phyloP scores from a whole-genome alignment of 2,888 invertebrate genomes.

The Rhamphomyia laevipes region DNA sequence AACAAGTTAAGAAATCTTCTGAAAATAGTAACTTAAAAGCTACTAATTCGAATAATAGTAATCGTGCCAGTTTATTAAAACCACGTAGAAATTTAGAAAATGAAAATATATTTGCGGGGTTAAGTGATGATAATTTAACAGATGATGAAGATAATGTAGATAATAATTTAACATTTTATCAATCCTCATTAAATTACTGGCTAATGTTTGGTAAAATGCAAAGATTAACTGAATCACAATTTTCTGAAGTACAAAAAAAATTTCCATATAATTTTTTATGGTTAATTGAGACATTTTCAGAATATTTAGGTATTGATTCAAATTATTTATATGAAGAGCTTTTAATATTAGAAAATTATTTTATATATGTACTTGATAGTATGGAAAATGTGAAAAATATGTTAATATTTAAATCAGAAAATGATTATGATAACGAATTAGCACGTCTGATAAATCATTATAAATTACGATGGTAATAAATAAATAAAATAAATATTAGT shows the following conservation, averaged over 20 bases:
- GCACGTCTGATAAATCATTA: no score
- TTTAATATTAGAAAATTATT: conserved; percentile 29
- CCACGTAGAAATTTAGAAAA: conserved; percentile 24
- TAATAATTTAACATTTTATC: conserved; percentile 1
- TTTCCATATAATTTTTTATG: conserved; percentile 31
- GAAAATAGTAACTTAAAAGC: not conserved
- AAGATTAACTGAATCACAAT: conserved; percentile 16
- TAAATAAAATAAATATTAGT: no score
- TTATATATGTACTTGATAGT: conserved; percentile 27
- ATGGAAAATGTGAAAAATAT: conserved; percentile 20
- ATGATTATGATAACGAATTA: no score
- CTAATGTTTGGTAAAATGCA: conserved; percentile 22
- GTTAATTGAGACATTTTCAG: conserved; percentile 33
- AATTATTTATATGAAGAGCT: conserved; percentile 29
- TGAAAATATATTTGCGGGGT: conserved; percentile 16
- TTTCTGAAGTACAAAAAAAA: conserved; percentile 19
- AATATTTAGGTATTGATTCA: conserved; percentile 5
- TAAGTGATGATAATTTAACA: conserved; percentile 19
- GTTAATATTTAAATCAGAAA: conserved; percentile 17
- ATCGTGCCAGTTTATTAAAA: conserved; percentile 19
- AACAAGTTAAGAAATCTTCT: not conserved
- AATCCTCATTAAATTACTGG: conserved; percentile 35
- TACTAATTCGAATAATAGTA: conserved; percentile 19
- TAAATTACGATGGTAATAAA: no score
- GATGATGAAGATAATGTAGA: not conserved